A percentile compares a stretch with the other conserved stretches of the same genome.
These are phyloP conservation scores for Nasalis larvatus DNA, from an alignment of 2,113 vertebrate genomes.

Conservation along the genomic window DNA sequence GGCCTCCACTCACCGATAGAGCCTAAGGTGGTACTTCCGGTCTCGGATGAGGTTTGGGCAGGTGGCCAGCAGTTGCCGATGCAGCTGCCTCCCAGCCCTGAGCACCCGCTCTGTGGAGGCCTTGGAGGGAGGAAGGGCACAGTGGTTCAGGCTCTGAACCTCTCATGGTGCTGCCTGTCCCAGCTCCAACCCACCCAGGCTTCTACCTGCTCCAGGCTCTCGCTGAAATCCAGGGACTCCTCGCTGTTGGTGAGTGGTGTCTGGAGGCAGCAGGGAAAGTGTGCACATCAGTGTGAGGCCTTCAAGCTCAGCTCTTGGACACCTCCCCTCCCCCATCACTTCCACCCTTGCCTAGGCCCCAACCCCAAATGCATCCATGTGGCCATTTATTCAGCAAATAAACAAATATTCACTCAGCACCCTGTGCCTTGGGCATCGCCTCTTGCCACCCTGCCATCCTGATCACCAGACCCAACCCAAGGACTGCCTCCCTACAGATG, in stretches of 20 bases:
- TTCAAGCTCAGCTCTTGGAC: neutral
- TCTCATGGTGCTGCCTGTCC: neutral
- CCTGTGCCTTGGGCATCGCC: fast-evolving
- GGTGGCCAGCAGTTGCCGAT: conserved; percentile 84
- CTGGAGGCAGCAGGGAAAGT: conserved; percentile 62
- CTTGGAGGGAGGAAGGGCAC: conserved; percentile 73
- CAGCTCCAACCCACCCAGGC: fast-evolving
- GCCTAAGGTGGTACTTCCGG: conserved; percentile 93
- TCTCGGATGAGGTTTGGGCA: conserved; percentile 91
- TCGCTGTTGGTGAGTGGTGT: conserved; percentile 82
- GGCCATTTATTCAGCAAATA: neutral
- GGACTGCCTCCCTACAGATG: neutral
- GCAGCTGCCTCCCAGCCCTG: conserved; percentile 90
- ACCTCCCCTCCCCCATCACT: no score
- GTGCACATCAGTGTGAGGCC: neutral
- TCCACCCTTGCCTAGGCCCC: neutral
- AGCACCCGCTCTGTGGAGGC: conserved; percentile 91
- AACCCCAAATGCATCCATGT: neutral
- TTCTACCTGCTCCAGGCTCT: conserved; percentile 84
- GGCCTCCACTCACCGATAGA: conserved; percentile 85
- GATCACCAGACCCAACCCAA: neutral
- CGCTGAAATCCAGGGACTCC: conserved; percentile 81
- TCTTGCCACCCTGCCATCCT: neutral
- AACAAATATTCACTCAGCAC: neutral
- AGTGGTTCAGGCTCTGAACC: neutral